These are phyloP conservation scores for Hyposoter dolosus DNA, from an alignment of 2,888 invertebrate species.

Conservation along the genomic window DNA sequence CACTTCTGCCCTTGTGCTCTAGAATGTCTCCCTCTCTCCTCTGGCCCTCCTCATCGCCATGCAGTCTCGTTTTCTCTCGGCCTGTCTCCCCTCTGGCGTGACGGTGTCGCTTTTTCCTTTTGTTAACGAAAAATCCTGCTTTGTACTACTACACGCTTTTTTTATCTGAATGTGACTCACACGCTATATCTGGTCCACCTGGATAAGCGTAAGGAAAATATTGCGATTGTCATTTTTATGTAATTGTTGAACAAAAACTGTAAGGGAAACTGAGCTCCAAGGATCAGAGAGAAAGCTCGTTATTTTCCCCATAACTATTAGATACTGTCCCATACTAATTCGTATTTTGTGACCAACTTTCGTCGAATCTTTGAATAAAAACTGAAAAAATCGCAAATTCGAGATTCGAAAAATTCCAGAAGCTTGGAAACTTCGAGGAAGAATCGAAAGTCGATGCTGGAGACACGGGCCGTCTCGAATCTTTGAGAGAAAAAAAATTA, in stretches of 20 bases:
- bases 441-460: no score
- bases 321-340: no score
- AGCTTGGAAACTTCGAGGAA: no score
- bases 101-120: conserved; percentile 49
- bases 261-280: background rate
- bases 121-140: conserved; percentile 65
- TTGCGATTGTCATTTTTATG: conserved; percentile 20
- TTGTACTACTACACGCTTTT: conserved; percentile 53
- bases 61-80: conserved; percentile 43
- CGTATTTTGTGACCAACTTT: no score
- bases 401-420: no score
- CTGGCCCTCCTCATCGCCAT: conserved; percentile 55
- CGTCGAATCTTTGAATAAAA: no score
- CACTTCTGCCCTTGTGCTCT: conserved; percentile 19
- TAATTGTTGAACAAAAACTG: background rate
- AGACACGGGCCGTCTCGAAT: background rate
- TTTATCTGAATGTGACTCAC: conserved; percentile 47
- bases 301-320: background rate
- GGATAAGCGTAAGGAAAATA: conserved; percentile 66
- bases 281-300: background rate
- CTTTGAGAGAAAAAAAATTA: background rate
- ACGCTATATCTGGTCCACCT: background rate
- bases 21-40: conserved; percentile 43
- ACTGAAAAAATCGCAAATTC: no score
- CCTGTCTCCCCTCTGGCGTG: background rate